Evolutionary conservation across 2,113 vertebrate genomes (phyloP).

Genomic region (Boulengeromyrus knoepffleri): DNA sequence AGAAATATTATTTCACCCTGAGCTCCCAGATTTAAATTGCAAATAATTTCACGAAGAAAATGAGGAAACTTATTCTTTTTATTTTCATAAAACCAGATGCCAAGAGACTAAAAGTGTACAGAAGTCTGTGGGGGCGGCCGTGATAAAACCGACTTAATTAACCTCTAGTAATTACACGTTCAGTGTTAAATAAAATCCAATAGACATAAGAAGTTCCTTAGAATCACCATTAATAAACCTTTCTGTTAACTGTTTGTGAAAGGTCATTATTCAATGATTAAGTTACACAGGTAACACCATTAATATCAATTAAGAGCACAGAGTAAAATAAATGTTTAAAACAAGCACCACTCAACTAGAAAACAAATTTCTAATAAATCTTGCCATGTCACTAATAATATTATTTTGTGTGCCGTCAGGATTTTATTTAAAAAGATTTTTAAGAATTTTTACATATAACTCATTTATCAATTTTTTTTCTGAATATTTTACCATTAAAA

Average conservation of each 20-base stretch:
- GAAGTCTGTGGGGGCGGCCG: neutral
- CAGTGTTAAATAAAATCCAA: neutral
- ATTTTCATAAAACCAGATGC: neutral
- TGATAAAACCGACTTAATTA: conserved; percentile 10
- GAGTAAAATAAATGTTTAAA: neutral
- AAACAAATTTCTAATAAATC: neutral
- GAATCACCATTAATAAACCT: neutral
- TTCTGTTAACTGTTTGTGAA: neutral
- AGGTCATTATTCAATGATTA: conserved; percentile 9
- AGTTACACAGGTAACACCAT: neutral
- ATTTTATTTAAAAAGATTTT: neutral
- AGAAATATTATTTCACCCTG: conserved; percentile 6
- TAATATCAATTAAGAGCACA: neutral
- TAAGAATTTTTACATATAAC: neutral
- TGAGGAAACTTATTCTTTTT: neutral
- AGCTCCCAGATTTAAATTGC: neutral
- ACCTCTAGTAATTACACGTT: conserved; percentile 14
- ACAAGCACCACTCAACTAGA: neutral
- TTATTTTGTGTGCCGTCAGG: neutral
- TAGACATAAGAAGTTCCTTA: neutral
- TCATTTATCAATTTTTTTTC: neutral
- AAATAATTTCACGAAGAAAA: neutral
- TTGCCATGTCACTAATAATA: neutral
- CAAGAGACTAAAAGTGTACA: neutral
- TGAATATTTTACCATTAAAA: neutral